Evolutionary conservation across 2,113 vertebrate species (phyloP).

Genomic region (Tauraco erythrolophus): DNA sequence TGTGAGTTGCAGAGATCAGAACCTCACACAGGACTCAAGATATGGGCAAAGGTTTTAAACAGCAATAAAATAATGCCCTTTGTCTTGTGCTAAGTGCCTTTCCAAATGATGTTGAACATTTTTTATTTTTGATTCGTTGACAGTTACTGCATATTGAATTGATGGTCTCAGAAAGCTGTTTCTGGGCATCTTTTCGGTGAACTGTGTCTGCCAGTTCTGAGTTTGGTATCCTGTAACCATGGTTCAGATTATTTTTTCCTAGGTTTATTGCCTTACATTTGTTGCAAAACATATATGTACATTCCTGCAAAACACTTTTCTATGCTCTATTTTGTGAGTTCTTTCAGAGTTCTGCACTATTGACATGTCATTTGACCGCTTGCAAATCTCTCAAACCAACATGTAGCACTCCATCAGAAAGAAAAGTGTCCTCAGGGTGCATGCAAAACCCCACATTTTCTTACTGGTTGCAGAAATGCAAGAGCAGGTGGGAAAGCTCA

Average conservation of each 20-base stretch:
- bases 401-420: neutral
- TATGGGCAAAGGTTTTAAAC: neutral
- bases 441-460: neutral
- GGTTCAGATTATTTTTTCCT: neutral
- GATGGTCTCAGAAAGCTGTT: neutral
- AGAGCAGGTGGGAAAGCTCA: neutral
- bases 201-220: neutral
- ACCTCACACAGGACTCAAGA: neutral
- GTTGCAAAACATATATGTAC: neutral
- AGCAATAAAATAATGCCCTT: neutral
- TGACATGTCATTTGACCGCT: neutral
- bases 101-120: neutral
- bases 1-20: neutral
- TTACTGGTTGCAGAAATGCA: neutral
- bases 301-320: neutral
- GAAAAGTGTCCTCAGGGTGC: neutral
- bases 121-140: neutral
- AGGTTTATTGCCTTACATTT: neutral
- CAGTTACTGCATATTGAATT: neutral
- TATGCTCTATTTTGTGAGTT: neutral
- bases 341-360: accelerated
- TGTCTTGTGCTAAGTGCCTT: neutral
- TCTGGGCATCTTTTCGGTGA: neutral
- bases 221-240: neutral
- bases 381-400: neutral